Conservation (phyloP, 2,888 invertebrate species). For the Caenorhabditis sp. region DNA sequence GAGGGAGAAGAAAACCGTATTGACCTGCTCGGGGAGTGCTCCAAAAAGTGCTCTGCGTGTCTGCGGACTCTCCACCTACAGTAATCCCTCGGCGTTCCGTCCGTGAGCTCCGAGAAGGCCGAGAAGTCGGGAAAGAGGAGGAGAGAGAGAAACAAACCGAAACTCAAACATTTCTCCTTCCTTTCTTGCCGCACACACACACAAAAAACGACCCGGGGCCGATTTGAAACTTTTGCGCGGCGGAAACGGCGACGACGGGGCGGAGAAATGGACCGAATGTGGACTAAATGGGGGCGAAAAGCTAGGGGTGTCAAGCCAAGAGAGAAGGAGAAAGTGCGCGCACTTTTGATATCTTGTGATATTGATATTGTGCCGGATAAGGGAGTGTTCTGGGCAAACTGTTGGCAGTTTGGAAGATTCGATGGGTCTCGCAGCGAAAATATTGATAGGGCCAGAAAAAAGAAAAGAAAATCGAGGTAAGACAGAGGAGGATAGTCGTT, state of each 20-base stretch:
- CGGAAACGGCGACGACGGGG: constrained; percentile 13
- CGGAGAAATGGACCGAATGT: constrained; percentile 18
- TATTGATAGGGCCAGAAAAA: too few species aligned
- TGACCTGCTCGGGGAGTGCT: constrained; percentile 5
- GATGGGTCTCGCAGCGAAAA: background rate
- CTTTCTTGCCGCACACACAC: background rate
- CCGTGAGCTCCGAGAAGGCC: constrained; percentile 14
- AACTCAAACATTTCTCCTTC: constrained; percentile 42
- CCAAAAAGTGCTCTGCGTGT: constrained; percentile 2
- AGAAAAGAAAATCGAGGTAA: too few species aligned
- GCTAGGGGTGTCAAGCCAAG: constrained; percentile 43
- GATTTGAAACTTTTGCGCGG: constrained; percentile 49
- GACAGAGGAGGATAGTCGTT: too few species aligned
- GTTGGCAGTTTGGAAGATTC: background rate
- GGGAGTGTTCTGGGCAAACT: background rate
- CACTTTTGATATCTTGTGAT: constrained; percentile 15
- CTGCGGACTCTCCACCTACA: constrained; percentile 5
- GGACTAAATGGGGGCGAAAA: constrained; percentile 51
- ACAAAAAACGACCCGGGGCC: constrained; percentile 36
- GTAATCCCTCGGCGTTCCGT: constrained; percentile 3
- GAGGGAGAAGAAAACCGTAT: background rate
- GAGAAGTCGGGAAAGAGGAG: too few species aligned
- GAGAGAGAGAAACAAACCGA: constrained; percentile 32
- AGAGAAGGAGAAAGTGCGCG: background rate
- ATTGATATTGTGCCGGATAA: too few species aligned